phyloP scores from a whole-genome alignment of 2,113 vertebrate species.

The rabbit (Oryctolagus cuniculus) region mOryCun1.1 NC_091435.1:8401001-8401500 shows the following conservation, averaged over 20 bases:
- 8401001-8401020: too few relatives aligned
- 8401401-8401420: constrained; percentile 88
- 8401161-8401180: constrained; percentile 72
- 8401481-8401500: too few relatives aligned
- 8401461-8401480: too few relatives aligned
- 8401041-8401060: too few relatives aligned
- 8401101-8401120: too few relatives aligned
- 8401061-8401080: too few relatives aligned
- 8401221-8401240: constrained; percentile 44
- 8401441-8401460: constrained; percentile 80
- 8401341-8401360: constrained; percentile 75
- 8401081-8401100: too few relatives aligned
- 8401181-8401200: constrained; percentile 54
- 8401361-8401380: constrained; percentile 81
- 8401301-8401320: constrained; percentile 83
- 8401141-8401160: too few relatives aligned
- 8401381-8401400: constrained; percentile 79
- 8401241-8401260: constrained; percentile 26
- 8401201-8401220: constrained; percentile 69
- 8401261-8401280: constrained; percentile 77
- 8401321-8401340: constrained; percentile 83
- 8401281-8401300: constrained; percentile 75
- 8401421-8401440: constrained; percentile 90
- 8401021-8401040: too few relatives aligned
- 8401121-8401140: too few relatives aligned